Base-by-base conservation (phyloP, 1,140 invertebrate genomes). In the Nasonia giraulti region DNA sequence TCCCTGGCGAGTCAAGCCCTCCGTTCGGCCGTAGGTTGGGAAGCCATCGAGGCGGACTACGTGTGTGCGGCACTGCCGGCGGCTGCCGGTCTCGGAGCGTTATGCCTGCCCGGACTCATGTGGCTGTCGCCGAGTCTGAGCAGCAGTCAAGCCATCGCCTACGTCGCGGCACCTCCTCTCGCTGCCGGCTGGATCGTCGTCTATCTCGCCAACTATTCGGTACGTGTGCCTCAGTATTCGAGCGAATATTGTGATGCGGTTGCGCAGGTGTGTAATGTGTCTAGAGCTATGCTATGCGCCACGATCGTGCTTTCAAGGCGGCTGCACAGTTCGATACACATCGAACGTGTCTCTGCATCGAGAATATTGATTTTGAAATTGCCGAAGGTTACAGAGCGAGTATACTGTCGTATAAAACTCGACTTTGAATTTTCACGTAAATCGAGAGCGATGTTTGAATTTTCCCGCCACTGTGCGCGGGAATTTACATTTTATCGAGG, bases 171-270 rank as follows among this genome's bases (percentile, higher is more conserved):
- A 8, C 88, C 87, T 2, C n/a, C 87, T 37, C 76, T 88, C 8
- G 31, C 87, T 10, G 0, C 85, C 0, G 89, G 89, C 17, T 91
- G 90, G 91, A 75, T 75, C 3, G 79, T 89, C 10, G 86, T 91
- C 37, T 89, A 87, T 50, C 62, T 88, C 69, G 88, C 88, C 4
- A 86, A 85, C 31, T 86, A 88, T 14, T 83, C 88, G 83, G 91
- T 91, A 86, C 6, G 85, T 40, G n/a, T 33, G 10, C 47, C n/a
- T n/a, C 7, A 1, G 55, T 20, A 62, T 62, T 17, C 17, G 20
- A 17, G 55, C 20, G 20, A 20, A 62, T 62, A 0, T 62, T n/a
- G 55, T n/a, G 40, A 7, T 44, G 55, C 6, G 55, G 55, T 62
- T 3, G 17, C 14, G 3, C 55, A 20, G 55, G 55, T 62, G 55